phyloP scores from a whole-genome alignment of 2,888 invertebrate species.

The Drosophila koepferae region DNA sequence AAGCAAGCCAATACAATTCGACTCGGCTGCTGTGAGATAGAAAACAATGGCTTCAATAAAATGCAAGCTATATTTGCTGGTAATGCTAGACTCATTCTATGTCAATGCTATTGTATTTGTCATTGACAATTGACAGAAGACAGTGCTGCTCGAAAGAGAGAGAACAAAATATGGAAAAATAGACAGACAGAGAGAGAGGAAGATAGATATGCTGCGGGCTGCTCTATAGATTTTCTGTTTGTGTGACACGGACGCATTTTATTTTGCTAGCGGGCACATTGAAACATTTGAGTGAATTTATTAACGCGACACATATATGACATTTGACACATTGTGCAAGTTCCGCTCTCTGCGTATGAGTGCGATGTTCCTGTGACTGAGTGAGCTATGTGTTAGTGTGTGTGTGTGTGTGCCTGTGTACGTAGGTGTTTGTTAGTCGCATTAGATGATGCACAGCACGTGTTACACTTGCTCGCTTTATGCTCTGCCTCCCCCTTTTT shows the following conservation, averaged over 20 bases:
- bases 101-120: constrained; percentile 39
- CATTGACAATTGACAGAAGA: constrained; percentile 44
- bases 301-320: constrained; percentile 77
- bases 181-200: background rate
- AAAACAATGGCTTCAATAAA: constrained; percentile 31
- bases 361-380: background rate
- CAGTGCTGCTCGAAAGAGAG: background rate
- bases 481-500: background rate
- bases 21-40: background rate
- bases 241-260: constrained; percentile 47
- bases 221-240: constrained; percentile 38
- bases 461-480: constrained; percentile 52
- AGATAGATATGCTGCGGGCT: background rate
- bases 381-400: no score
- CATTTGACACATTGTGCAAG: constrained; percentile 79
- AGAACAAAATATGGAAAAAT: background rate
- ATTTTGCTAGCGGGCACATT: constrained; percentile 72
- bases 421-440: constrained; percentile 64
- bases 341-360: constrained; percentile 49
- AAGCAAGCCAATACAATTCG: background rate
- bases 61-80: constrained; percentile 55
- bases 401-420: constrained; percentile 12
- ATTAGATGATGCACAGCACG: constrained; percentile 76
- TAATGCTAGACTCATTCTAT: constrained; percentile 64
- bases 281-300: constrained; percentile 80